Evolutionary conservation across 1,140 invertebrate species (phyloP), one percentile per base, ranked within the genome.

Genomic region (Drosophila littoralis): DNA sequence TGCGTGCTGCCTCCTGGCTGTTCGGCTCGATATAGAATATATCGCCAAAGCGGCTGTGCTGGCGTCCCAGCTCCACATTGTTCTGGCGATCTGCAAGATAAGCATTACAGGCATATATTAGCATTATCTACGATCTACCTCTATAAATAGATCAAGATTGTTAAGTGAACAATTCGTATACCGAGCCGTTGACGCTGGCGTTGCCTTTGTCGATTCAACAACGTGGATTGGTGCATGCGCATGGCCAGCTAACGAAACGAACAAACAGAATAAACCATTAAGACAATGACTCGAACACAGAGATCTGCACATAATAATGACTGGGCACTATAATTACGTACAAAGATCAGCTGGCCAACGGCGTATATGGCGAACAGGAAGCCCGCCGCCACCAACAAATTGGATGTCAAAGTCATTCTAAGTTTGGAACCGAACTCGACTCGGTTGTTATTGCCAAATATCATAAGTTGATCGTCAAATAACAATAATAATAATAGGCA

Each of bases 11-110:
- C 48, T 91, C 90, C 28, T 64, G 78, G 40, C 82, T 80, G 32
- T 75, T 84, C 0, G 90, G 90, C 38, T 91, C 90, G 22, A 91
- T 85, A 28, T 80, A 91, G 67, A 83, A 91, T 43, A 91, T 91
- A 17, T 91, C 90, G 7, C 76, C 74, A 61, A 68, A 91, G 17
- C 81, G 83, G 40, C 72, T 85, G 22, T 65, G 52, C 6, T 73
- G 57, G 4, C 72, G 65, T 17, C 86, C 90, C 10, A 89, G 61
- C 7, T 85, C 81, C 12, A 75, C 72, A 70, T 77, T 90, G 6
- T 77, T 88, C 32, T 91, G 90, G 2, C 86, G 90, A 67, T 91
- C 90, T 91, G 58, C 0, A 90, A 91, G n/a, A 73, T 2, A 72
- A 0, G 7, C 10, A 10, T 43, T n/a, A 66, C 10, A 10, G 13